Conservation (phyloP, 2,888 invertebrate species). For the Zhengitettix transpicula region DNA sequence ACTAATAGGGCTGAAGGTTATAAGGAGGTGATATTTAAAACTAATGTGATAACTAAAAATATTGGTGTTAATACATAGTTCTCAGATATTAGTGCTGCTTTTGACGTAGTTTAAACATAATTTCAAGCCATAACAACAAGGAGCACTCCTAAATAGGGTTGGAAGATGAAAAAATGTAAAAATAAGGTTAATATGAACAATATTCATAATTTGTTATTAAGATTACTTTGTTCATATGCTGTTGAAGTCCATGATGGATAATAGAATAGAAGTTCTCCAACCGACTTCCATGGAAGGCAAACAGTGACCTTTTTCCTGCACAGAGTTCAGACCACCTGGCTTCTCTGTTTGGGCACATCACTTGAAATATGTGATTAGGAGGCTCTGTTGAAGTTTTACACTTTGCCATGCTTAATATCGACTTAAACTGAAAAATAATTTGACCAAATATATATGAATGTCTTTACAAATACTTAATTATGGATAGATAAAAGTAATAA, state of each 20-base stretch:
- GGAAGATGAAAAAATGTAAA: too few relatives aligned
- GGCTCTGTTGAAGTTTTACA: conserved; percentile 25
- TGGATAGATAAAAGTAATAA: background rate
- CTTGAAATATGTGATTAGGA: conserved; percentile 54
- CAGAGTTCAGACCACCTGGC: conserved; percentile 39
- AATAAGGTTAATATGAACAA: too few relatives aligned
- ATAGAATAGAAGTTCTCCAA: conserved; percentile 71
- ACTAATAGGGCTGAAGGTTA: too few relatives aligned
- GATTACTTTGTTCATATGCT: conserved; percentile 46
- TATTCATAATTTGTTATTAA: too few relatives aligned
- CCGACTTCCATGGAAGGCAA: conserved; percentile 65
- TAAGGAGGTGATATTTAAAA: too few relatives aligned
- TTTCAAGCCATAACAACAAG: too few relatives aligned
- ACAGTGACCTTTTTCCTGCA: conserved; percentile 37
- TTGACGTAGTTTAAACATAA: too few relatives aligned
- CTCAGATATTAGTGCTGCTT: too few relatives aligned
- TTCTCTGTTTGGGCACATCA: conserved; percentile 36
- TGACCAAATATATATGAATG: background rate
- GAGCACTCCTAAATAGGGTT: too few relatives aligned
- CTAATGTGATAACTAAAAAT: too few relatives aligned
- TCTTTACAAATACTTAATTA: background rate
- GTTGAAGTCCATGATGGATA: conserved; percentile 57
- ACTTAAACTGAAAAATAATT: conserved; percentile 31
- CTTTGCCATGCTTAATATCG: conserved; percentile 34
- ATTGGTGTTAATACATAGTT: too few relatives aligned